Conservation (phyloP, 2,113 vertebrate species). For the Tupaia chinensis region DNA sequence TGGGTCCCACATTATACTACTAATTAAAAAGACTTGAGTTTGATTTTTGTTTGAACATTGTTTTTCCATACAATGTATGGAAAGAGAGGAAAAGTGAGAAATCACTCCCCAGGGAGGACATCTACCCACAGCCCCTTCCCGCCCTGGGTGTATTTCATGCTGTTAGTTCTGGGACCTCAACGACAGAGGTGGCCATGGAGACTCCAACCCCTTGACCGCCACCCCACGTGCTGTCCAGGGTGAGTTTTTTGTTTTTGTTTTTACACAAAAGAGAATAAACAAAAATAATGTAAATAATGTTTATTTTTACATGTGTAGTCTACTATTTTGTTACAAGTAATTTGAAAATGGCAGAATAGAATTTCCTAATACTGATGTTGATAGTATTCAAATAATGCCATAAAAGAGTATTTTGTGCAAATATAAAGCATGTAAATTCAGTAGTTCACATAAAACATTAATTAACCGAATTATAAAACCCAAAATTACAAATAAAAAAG, state of each 20-base stretch:
- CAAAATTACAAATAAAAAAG: constrained; percentile 12
- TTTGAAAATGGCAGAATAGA: constrained; percentile 46
- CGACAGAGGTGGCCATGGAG: no score
- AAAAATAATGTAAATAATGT: not conserved
- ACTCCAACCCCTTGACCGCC: no score
- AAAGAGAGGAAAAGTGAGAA: no score
- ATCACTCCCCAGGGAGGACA: no score
- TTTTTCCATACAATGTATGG: no score
- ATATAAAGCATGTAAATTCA: constrained; percentile 80
- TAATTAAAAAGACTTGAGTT: not conserved
- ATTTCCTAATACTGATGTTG: constrained; percentile 49
- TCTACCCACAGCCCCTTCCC: no score
- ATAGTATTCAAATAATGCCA: constrained; percentile 63
- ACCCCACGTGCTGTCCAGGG: no score
- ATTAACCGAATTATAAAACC: no score
- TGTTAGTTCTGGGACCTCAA: no score
- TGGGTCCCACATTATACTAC: no score
- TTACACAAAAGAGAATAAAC: not conserved
- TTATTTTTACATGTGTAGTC: not conserved
- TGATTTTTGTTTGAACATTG: no score
- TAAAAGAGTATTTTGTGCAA: constrained; percentile 72
- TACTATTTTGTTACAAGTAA: not conserved
- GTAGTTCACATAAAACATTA: constrained; percentile 75
- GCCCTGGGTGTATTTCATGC: no score
- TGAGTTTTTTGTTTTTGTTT: not conserved